Conservation (phyloP, 2,113 vertebrate species). For the Oceanites oceanicus region DNA sequence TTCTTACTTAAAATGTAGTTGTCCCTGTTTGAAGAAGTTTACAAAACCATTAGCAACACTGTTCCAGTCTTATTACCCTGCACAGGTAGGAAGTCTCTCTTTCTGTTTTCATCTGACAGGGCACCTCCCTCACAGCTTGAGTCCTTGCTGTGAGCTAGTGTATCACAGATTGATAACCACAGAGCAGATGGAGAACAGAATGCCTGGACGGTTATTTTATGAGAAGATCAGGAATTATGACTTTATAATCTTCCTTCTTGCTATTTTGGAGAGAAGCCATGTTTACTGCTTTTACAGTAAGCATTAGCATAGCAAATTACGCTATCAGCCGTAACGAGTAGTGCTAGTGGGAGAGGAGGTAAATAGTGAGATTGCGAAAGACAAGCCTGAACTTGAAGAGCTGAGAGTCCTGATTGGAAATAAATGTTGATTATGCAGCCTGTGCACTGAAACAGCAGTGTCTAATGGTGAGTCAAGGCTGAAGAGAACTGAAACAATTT, state of each 20-base stretch:
- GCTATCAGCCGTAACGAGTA: not conserved
- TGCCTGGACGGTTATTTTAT: constrained; percentile 37
- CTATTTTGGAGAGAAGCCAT: constrained; percentile 40
- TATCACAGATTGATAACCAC: constrained; percentile 20
- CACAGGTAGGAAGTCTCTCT: not conserved
- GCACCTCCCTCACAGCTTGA: not conserved
- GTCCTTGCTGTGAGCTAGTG: not conserved
- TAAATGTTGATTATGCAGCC: not conserved
- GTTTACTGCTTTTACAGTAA: constrained; percentile 7
- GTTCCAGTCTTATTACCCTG: not conserved
- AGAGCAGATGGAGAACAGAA: constrained; percentile 48
- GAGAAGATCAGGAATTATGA: constrained; percentile 43
- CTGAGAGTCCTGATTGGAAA: not conserved
- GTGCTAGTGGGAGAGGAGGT: not conserved
- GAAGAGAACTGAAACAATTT: not conserved
- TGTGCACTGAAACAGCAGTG: not conserved
- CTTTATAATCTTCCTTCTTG: constrained; percentile 52
- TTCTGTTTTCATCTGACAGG: not conserved
- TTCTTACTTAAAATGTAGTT: not conserved
- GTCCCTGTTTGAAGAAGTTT: not conserved
- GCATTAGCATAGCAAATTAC: constrained; percentile 17
- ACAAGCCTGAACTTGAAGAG: not conserved
- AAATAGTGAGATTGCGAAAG: not conserved
- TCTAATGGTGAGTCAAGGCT: not conserved
- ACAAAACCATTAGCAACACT: not conserved